phyloP scores from a whole-genome alignment of 1,140 invertebrate genomes.

The Pygmarrhopalites habei region DNA sequence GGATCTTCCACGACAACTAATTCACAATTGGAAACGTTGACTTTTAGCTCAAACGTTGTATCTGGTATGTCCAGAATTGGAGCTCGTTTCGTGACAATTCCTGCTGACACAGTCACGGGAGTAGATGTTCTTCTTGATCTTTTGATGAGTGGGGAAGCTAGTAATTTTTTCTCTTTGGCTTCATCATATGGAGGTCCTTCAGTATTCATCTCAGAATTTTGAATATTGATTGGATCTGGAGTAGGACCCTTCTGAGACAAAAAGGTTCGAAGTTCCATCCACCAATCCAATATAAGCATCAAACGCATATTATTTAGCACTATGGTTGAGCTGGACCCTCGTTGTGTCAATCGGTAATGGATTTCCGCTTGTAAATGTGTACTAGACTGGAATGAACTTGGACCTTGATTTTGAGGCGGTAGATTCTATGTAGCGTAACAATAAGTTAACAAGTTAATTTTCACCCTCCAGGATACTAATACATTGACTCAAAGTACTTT shows the following conservation, averaged over 20 bases:
- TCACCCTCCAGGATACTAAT: too few relatives aligned
- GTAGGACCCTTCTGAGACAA: constrained; percentile 47
- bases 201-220: neutral
- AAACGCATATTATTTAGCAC: constrained; percentile 91
- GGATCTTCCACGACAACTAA: constrained; percentile 88
- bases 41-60: constrained; percentile 66
- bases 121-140: constrained; percentile 20
- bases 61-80: constrained; percentile 47
- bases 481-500: too few relatives aligned
- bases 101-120: constrained; percentile 43
- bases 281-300: constrained; percentile 90
- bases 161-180: neutral
- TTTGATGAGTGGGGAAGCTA: constrained; percentile 16
- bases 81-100: constrained; percentile 47
- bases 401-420: too few relatives aligned
- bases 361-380: constrained; percentile 71
- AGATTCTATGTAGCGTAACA: too few relatives aligned
- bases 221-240: constrained; percentile 16
- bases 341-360: constrained; percentile 53
- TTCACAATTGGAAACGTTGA: constrained; percentile 93
- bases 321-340: constrained; percentile 67
- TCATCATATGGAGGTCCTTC: neutral
- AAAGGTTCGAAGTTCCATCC: constrained; percentile 77
- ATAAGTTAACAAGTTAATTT: too few relatives aligned
- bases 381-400: constrained; percentile 21